These are phyloP conservation scores for Buceros bicornis DNA, from an alignment of 2,797 vertebrate species.

Conservation along the genomic window DNA sequence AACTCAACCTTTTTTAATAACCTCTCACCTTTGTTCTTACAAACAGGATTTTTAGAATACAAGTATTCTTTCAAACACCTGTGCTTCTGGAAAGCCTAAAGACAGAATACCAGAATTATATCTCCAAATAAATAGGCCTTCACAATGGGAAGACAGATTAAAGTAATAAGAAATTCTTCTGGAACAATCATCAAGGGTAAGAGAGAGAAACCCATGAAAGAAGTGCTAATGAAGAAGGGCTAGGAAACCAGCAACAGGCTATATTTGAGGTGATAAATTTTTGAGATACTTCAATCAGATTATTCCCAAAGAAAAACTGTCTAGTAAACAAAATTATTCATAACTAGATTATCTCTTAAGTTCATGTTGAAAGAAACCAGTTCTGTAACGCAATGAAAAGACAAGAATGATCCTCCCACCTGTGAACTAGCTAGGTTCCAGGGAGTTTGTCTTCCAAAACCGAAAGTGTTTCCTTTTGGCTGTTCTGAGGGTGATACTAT, in stretches of 20 bases:
- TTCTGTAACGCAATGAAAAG: constrained; percentile 21
- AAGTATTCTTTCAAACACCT: not conserved
- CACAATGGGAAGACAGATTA: not conserved
- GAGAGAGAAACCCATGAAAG: not conserved
- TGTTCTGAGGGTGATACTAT: not conserved
- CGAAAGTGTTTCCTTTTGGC: not conserved
- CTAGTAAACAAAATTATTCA: constrained; percentile 11
- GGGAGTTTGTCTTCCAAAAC: not conserved
- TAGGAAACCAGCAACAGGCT: not conserved
- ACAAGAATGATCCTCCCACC: not conserved
- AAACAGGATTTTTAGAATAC: not conserved
- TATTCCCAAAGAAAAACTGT: not conserved
- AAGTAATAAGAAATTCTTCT: not conserved
- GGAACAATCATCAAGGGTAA: not conserved
- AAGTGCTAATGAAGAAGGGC: not conserved
- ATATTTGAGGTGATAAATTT: not conserved
- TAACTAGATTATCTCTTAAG: not conserved
- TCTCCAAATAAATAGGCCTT: not conserved
- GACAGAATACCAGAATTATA: not conserved
- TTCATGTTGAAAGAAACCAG: constrained; percentile 21
- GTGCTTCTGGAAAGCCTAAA: not conserved
- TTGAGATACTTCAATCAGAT: not conserved
- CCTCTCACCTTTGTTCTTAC: not conserved
- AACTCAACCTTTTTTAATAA: not conserved
- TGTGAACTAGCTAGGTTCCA: not conserved